A percentile compares a stretch with the other conserved stretches of the same genome.
Evolutionary conservation across 2,888 invertebrate species (phyloP).

Genomic region (Incurvaria masculella): DNA sequence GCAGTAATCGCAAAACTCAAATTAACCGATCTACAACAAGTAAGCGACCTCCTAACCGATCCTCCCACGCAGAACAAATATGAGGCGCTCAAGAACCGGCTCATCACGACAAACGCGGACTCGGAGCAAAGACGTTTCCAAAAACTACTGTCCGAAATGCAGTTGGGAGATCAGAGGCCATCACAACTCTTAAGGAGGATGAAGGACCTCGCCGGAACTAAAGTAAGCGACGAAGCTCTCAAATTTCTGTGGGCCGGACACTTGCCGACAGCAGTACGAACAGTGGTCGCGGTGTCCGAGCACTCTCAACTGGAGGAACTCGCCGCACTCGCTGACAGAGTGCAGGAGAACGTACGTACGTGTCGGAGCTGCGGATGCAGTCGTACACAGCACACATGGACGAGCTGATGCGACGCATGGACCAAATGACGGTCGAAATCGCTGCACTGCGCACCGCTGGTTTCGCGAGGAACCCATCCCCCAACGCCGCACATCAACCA

Average conservation of each 20-base stretch:
- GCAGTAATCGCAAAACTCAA: background rate
- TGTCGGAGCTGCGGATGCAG: no score
- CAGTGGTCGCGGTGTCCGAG: no score
- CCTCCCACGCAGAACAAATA: slow-evolving; percentile 14
- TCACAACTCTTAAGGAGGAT: slow-evolving; percentile 12
- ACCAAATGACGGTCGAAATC: no score
- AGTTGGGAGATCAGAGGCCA: slow-evolving; percentile 15
- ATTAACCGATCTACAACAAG: slow-evolving; percentile 11
- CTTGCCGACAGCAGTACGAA: background rate
- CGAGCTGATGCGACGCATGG: no score
- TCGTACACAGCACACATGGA: no score
- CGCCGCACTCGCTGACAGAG: no score
- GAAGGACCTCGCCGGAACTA: slow-evolving; percentile 9
- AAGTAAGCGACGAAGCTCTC: slow-evolving; percentile 11
- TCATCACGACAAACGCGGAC: slow-evolving; percentile 4
- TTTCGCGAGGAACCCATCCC: no score
- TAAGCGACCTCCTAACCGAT: slow-evolving; percentile 14
- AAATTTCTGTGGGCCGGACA: slow-evolving; percentile 9
- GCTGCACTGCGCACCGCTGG: no score
- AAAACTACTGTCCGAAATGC: slow-evolving; percentile 11
- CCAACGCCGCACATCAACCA: no score
- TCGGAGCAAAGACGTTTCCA: slow-evolving; percentile 4
- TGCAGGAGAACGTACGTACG: no score
- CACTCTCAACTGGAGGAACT: no score
- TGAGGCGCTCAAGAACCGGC: slow-evolving; percentile 7